Conservation (phyloP, 2,113 vertebrate genomes). For the Malurus alboscapulatus region DNA sequence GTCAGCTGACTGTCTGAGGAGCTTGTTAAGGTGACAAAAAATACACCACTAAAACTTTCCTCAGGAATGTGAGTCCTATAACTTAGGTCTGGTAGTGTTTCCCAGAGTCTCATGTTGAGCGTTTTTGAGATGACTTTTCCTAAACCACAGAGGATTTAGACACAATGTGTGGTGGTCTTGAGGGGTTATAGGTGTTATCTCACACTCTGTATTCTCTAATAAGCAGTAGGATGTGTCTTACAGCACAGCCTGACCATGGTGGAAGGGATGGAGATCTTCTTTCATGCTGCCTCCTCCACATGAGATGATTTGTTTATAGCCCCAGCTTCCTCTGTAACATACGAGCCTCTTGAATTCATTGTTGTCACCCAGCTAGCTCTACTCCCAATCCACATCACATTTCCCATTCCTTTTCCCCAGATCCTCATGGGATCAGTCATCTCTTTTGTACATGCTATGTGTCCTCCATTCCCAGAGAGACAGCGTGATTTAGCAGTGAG, state of each 20-base stretch:
- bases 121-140: neutral
- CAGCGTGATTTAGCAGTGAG: neutral
- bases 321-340: neutral
- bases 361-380: neutral
- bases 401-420: neutral
- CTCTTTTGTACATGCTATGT: neutral
- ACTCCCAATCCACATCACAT: neutral
- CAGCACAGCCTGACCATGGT: neutral
- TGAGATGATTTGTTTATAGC: neutral
- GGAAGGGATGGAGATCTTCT: neutral
- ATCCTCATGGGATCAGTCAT: neutral
- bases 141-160: neutral
- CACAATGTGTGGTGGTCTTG: neutral
- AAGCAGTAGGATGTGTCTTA: neutral
- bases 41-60: neutral
- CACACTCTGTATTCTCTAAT: neutral
- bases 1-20: neutral
- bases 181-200: neutral
- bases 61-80: neutral
- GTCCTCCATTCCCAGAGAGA: neutral
- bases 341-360: neutral
- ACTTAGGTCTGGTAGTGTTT: neutral
- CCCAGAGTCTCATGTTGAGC: fast-evolving
- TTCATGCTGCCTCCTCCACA: neutral
- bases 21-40: neutral